Base-by-base conservation (phyloP, 2,888 invertebrate genomes). In the Aphodius granarius region DNA sequence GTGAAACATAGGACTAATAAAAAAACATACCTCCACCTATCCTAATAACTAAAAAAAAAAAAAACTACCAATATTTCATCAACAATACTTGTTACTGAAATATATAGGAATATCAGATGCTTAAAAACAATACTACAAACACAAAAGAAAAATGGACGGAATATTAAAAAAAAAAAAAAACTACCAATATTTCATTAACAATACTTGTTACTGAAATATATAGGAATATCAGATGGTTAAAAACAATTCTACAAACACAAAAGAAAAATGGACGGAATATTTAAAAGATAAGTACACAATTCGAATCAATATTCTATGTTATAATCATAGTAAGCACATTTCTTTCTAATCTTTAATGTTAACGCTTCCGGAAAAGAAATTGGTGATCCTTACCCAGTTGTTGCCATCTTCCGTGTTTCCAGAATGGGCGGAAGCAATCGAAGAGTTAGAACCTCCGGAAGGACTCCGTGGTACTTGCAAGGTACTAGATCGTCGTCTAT, bases 371-470 rank as follows among this genome's bases (percentile, higher is more conserved):
- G 85, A 86, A 83, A 87, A 87, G 83, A 87, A 86, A 82, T 87
- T 87, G 75, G 86, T 84, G 78, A 86, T 89, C 89, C 93, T 92
- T 93, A 95, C 95, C 94, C 95, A 89, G 86, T 93, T 92, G 88
- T 91, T 92, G 79, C 16, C 62, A 22, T 89, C 88, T 79, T 89
- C 88, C 73, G 86, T 87, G 83, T 88, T 89, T 43, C 84, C 84
- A 19, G 86, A 87, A 81, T 85, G 86, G 79, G 91, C 92, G 75
- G 92, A 91, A 80, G 89, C 88, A 76, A 92, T 87, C 71, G 93
- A 93, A 78, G 91, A 91, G 79, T 90, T 91, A 64, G 94, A 94
- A 77, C 92, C 91, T 81, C 94, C 93, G 78, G 94, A 94, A 15
- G 95, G 94, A 80, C 94, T 93, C 84, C 94, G 91, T 66, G 91